Percentiles rank a stretch among this genome's conserved stretches.
Evolutionary conservation across 1,140 invertebrate genomes (phyloP).

Genomic region (Zaprionus inermis): DNA sequence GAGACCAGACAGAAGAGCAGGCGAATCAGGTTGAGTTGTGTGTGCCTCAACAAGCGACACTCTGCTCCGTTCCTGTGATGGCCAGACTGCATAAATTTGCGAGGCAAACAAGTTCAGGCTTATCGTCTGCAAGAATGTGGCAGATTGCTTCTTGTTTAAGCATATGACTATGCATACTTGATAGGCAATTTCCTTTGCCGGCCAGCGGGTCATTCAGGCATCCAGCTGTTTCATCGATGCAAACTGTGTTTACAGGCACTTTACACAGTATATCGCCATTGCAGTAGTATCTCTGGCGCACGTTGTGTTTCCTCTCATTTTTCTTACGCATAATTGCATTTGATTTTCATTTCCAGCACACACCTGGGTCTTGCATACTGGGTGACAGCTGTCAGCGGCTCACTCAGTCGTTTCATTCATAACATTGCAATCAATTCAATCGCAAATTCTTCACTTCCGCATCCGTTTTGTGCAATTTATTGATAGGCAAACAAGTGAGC

Average conservation of each 20-base stretch:
- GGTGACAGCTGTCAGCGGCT: neutral
- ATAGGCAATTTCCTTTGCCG: slow-evolving; percentile 64
- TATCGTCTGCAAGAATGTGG: slow-evolving; percentile 49
- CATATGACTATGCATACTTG: slow-evolving; percentile 82
- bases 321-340: slow-evolving; percentile 45
- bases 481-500: slow-evolving; percentile 42
- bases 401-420: slow-evolving; percentile 14
- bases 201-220: neutral
- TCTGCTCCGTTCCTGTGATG: no score
- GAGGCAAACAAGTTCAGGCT: slow-evolving; percentile 48
- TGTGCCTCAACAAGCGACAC: slow-evolving; percentile 19
- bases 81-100: slow-evolving; percentile 60
- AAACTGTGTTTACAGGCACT: slow-evolving; percentile 77
- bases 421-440: slow-evolving; percentile 75
- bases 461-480: slow-evolving; percentile 60
- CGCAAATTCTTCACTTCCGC: slow-evolving; percentile 72
- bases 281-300: slow-evolving; percentile 5
- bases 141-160: slow-evolving; percentile 63
- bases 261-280: slow-evolving; percentile 37
- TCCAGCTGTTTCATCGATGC: slow-evolving; percentile 57
- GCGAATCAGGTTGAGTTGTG: slow-evolving; percentile 7
- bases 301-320: neutral
- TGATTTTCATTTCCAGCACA: slow-evolving; percentile 44
- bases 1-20: neutral
- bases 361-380: slow-evolving; percentile 8